Conservation (phyloP, 2,888 invertebrate species). For the Leucania comma region DNA sequence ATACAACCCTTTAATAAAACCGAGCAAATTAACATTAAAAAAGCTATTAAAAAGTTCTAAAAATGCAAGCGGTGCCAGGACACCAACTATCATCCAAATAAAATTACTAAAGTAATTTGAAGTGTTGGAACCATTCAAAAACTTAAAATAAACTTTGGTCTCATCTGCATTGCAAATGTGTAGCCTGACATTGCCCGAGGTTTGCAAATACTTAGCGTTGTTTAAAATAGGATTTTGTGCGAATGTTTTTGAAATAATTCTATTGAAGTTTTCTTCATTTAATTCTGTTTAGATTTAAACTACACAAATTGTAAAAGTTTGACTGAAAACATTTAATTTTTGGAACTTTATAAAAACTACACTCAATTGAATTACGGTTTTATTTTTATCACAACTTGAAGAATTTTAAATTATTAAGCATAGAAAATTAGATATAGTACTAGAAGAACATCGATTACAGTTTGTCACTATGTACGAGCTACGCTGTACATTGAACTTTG, state of each 20-base stretch:
- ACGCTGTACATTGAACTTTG: too few relatives aligned
- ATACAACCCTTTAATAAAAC: constrained; percentile 7
- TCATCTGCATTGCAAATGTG: constrained; percentile 60
- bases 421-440: too few relatives aligned
- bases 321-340: neutral
- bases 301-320: neutral
- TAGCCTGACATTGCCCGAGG: constrained; percentile 41
- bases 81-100: constrained; percentile 61
- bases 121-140: constrained; percentile 62
- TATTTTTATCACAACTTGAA: too few relatives aligned
- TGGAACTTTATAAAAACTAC: neutral
- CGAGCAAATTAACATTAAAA: constrained; percentile 44
- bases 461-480: too few relatives aligned
- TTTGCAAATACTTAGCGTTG: constrained; percentile 42
- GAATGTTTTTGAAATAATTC: constrained; percentile 33
- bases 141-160: constrained; percentile 45
- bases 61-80: constrained; percentile 35
- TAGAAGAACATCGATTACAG: too few relatives aligned
- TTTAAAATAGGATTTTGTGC: constrained; percentile 33
- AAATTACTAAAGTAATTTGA: constrained; percentile 61
- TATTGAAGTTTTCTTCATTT: constrained; percentile 3
- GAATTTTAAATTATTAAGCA: too few relatives aligned
- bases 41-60: constrained; percentile 49
- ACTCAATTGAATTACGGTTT: too few relatives aligned
- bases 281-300: neutral